Percentiles rank a stretch among this genome's conserved stretches.
These are phyloP conservation scores for Pteronotus mesoamericanus DNA, from an alignment of 2,797 vertebrate genomes.

Conservation along the genomic window DNA sequence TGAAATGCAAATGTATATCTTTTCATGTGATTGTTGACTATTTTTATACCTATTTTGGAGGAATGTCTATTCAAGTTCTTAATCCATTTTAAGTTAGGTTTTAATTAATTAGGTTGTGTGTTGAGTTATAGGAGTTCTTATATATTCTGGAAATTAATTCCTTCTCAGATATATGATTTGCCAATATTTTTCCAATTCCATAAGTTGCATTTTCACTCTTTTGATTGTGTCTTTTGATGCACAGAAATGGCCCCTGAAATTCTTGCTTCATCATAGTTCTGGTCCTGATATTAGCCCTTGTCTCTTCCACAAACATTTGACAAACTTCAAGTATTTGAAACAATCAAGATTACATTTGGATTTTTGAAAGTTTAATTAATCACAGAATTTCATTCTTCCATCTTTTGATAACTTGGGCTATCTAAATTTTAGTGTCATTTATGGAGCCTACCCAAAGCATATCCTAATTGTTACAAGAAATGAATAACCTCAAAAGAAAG, in stretches of 20 bases:
- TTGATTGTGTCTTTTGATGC: not conserved
- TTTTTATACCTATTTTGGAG: not conserved
- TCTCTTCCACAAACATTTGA: not conserved
- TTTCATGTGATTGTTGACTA: not conserved
- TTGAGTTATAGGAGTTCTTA: not conserved
- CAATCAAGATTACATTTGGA: not conserved
- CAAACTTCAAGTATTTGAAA: not conserved
- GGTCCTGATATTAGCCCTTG: not conserved
- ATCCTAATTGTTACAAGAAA: not conserved
- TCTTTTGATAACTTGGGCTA: not conserved
- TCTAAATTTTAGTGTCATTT: not conserved
- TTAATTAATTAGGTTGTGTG: not conserved
- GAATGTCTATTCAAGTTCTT: not conserved
- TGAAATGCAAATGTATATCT: not conserved
- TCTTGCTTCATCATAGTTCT: not conserved
- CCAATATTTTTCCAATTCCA: not conserved
- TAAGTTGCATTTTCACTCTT: not conserved
- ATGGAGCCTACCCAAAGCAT: not conserved
- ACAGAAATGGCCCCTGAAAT: not conserved
- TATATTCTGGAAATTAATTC: not conserved
- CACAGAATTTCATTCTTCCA: not conserved
- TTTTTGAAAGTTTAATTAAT: slow-evolving; percentile 24
- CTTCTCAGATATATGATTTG: not conserved
- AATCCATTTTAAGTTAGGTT: not conserved
- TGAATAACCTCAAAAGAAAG: not conserved